Evolutionary conservation across 2,888 invertebrate genomes (phyloP), one percentile per base, ranked within the genome.

Genomic region (Thereva unica): DNA sequence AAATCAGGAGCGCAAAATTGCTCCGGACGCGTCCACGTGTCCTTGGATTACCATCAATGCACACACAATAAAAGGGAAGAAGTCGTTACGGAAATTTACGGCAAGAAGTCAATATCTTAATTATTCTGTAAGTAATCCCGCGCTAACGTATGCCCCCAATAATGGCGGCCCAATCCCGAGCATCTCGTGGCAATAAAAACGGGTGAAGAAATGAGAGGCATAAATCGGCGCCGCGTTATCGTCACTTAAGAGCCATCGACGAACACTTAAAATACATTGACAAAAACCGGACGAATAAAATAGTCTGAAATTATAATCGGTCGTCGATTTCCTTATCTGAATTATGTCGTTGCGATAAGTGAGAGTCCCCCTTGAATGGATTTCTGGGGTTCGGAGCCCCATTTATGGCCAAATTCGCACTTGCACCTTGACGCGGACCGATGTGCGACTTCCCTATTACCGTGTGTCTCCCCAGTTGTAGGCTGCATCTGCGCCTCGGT

Each of bases 261-360:
- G 50, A 50, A 61, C 61, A 61, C 61, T 49, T 61, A 61, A 50
- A 50, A 50, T 37, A 50, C 41, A 61, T 34, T 61, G 50, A 61
- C 23, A 61, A 41, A 59, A 41, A 41, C 61, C 41, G 50, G 34
- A 49, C 40, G 50, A 49, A 61, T 61, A 50, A 61, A 61, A 50
- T 61, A 37, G 3, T 61, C 40, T 41, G 50, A 64, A 53, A 38
- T 53, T 54, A 64, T 64, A 54, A 63, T 53, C 64, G 40, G 10
- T 34, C 23, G 37, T 37, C 12, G 54, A 64, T 64, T 54, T 47
- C 12, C 38, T 54, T 64, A 64, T 64, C 64, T 64, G 54, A 64
- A 64, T 64, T 64, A 64, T 64, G 64, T 64, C 64, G 54, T 64
- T 45, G 42, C 34, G 35, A 64, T 64, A 45, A 54, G 54, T 64